Conservation (phyloP, 2,888 invertebrate genomes). For the Neoascia interrupta region DNA sequence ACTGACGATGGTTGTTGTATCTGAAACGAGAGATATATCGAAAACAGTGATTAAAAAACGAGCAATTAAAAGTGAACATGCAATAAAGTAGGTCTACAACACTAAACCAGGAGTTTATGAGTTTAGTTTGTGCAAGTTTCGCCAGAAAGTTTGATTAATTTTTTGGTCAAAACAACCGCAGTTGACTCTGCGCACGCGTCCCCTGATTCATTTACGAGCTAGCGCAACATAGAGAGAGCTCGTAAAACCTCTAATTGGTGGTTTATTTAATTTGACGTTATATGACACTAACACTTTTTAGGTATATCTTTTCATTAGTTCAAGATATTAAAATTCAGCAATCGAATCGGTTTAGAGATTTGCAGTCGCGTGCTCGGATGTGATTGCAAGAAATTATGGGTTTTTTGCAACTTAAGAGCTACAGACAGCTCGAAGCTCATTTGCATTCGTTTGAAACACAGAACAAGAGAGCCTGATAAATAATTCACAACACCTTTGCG, state of each 20-base stretch:
- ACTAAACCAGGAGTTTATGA: constrained; percentile 7
- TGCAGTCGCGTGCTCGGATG: constrained; percentile 43
- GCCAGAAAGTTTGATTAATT: constrained; percentile 1
- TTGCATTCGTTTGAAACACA: constrained; percentile 12
- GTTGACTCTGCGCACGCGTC: background rate
- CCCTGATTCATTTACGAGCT: background rate
- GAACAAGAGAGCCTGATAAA: background rate
- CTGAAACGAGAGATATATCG: constrained; percentile 72
- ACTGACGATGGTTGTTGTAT: constrained; percentile 74
- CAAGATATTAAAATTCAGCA: constrained; percentile 33
- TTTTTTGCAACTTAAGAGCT: background rate
- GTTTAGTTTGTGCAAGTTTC: constrained; percentile 2
- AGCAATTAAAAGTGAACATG: constrained; percentile 37
- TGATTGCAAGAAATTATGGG: constrained; percentile 10
- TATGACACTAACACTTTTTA: constrained; percentile 9
- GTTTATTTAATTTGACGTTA: constrained; percentile 35
- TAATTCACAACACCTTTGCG: constrained; percentile 12
- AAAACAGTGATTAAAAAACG: background rate
- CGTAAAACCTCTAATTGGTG: constrained; percentile 38
- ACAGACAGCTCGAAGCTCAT: constrained; percentile 6
- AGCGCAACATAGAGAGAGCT: constrained; percentile 2
- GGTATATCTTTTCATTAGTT: background rate
- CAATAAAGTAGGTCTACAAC: constrained; percentile 22
- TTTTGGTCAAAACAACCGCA: constrained; percentile 21
- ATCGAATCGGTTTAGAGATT: background rate